phyloP scores from a whole-genome alignment of 2,113 vertebrate species.

The Xiphias gladius region DNA sequence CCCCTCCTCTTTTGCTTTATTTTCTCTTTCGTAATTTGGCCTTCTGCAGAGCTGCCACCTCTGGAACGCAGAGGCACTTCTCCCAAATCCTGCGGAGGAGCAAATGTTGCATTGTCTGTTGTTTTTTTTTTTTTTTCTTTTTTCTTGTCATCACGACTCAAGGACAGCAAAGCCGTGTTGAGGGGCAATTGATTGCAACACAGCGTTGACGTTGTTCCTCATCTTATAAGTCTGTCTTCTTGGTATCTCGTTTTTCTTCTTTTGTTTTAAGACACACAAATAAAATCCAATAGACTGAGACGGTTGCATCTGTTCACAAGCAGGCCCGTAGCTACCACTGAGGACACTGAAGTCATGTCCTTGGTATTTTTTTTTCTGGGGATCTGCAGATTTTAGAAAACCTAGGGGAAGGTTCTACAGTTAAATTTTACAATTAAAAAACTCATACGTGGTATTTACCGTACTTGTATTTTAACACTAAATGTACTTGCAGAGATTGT shows the following conservation, averaged over 20 bases:
- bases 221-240: neutral
- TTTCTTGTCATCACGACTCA: conserved; percentile 23
- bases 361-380: neutral
- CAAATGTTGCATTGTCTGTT: conserved; percentile 34
- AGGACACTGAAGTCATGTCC: neutral
- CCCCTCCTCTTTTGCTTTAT: conserved; percentile 47
- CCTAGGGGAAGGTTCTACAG: neutral
- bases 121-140: no score
- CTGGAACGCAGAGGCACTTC: conserved; percentile 62
- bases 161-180: conserved; percentile 17
- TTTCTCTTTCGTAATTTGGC: conserved; percentile 48
- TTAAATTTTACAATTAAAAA: neutral
- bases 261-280: neutral
- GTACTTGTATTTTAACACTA: neutral
- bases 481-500: neutral
- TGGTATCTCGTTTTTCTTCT: conserved; percentile 1
- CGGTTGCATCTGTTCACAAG: neutral
- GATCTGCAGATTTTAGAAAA: neutral
- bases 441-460: neutral
- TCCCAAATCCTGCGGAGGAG: conserved; percentile 41
- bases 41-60: conserved; percentile 60
- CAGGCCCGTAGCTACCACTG: neutral
- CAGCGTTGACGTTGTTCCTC: neutral
- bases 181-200: conserved; percentile 8
- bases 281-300: neutral